Evolutionary conservation across 2,113 vertebrate genomes (phyloP).

Genomic region (Channa argus): DNA sequence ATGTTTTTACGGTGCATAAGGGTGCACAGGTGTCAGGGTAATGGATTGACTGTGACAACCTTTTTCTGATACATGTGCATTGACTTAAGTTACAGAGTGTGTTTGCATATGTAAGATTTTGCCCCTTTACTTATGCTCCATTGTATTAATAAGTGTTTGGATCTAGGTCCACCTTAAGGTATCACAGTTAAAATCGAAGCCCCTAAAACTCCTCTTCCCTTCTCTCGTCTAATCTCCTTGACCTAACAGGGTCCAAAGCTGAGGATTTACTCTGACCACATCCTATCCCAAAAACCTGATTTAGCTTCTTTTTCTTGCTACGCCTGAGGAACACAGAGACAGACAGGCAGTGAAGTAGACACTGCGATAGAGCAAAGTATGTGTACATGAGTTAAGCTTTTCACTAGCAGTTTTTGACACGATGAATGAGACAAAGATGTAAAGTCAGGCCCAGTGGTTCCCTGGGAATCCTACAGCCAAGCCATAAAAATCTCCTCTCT

Average conservation of each 20-base stretch:
- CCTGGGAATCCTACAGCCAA: slow-evolving; percentile 46
- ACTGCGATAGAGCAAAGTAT: slow-evolving; percentile 34
- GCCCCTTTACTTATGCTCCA: not conserved
- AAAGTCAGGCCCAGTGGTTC: slow-evolving; percentile 61
- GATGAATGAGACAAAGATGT: slow-evolving; percentile 77
- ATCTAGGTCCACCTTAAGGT: slow-evolving; percentile 27
- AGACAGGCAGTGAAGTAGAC: slow-evolving; percentile 19
- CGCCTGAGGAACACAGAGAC: slow-evolving; percentile 13
- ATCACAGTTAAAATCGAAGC: slow-evolving; percentile 59
- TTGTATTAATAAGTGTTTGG: slow-evolving; percentile 4
- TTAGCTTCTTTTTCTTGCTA: slow-evolving; percentile 70
- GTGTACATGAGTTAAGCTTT: slow-evolving; percentile 63
- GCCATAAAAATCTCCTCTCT: slow-evolving; percentile 59
- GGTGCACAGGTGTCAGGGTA: slow-evolving; percentile 2
- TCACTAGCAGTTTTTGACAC: slow-evolving; percentile 67
- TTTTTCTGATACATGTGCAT: not conserved
- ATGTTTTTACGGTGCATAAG: not conserved
- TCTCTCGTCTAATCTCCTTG: slow-evolving; percentile 70
- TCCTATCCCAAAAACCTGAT: slow-evolving; percentile 84
- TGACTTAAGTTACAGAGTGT: not conserved
- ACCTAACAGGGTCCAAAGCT: slow-evolving; percentile 72
- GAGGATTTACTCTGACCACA: slow-evolving; percentile 81
- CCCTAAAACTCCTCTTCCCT: slow-evolving; percentile 30
- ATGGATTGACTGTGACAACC: slow-evolving; percentile 13
- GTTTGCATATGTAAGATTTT: slow-evolving; percentile 3